phyloP scores from a whole-genome alignment of 64 coral and sea anemone genomes.

The Stylophora pistillata region DNA sequence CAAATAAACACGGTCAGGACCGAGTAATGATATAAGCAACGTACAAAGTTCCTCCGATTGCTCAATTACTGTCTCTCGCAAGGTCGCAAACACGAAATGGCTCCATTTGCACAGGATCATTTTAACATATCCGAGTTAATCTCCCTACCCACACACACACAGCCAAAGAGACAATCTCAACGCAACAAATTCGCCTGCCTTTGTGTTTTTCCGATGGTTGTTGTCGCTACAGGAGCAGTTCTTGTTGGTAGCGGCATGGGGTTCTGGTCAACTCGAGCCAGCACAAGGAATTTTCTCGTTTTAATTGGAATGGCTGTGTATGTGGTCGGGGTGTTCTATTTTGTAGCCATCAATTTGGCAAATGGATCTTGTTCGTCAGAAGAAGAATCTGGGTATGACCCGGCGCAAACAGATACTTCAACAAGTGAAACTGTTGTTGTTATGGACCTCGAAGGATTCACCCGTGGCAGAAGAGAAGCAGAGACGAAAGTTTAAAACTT shows the following conservation, averaged over 20 bases:
- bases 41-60: no score
- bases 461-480: no score
- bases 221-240: conserved; percentile 19
- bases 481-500: no score
- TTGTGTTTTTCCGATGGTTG: background rate
- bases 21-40: no score
- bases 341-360: conserved; percentile 5
- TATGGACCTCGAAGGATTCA: no score
- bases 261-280: background rate
- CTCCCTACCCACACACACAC: background rate
- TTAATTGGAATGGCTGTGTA: background rate
- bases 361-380: background rate
- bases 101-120: no score
- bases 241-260: background rate
- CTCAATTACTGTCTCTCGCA: no score
- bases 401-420: no score
- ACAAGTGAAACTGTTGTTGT: no score
- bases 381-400: background rate
- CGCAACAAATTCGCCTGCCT: background rate
- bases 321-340: background rate
- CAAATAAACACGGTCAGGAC: no score
- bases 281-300: background rate
- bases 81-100: no score
- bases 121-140: background rate
- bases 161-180: background rate